Evolutionary conservation across 1,140 invertebrate genomes (phyloP).

Genomic region (Drosophila arizonae): DNA sequence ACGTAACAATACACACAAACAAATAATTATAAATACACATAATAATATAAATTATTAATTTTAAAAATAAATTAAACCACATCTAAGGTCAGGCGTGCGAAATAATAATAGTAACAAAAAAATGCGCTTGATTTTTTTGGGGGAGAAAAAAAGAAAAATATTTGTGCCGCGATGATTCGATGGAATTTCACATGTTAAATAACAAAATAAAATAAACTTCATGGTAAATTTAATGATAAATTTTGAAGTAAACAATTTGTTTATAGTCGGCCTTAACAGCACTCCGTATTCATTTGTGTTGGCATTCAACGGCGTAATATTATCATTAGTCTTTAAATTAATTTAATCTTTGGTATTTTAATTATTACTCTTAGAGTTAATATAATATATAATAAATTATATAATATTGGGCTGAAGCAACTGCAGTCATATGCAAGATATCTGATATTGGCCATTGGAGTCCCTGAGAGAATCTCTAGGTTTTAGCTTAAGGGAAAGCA

Average conservation of each 20-base stretch:
- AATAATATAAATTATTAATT: conserved; percentile 20
- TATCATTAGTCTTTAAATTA: not conserved
- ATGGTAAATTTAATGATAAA: conserved; percentile 22
- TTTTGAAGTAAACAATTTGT: conserved; percentile 5
- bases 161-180: conserved; percentile 42
- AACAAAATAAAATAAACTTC: conserved; percentile 1
- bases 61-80: conserved; percentile 30
- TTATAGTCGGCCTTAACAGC: conserved; percentile 3
- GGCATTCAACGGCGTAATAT: conserved; percentile 21
- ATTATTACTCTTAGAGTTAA: conserved; percentile 1
- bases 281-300: conserved; percentile 3
- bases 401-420: too few species aligned
- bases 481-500: too few species aligned
- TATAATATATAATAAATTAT: too few species aligned
- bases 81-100: conserved; percentile 40
- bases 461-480: too few species aligned
- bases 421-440: too few species aligned
- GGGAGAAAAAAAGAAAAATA: not conserved
- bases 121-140: not conserved
- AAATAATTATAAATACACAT: conserved; percentile 10
- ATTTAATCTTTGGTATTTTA: too few species aligned
- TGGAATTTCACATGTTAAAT: conserved; percentile 30
- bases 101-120: conserved; percentile 20
- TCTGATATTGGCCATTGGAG: too few species aligned
- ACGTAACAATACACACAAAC: conserved; percentile 2